Conservation (phyloP, 2,113 vertebrate species). For the Azemiops feae region DNA sequence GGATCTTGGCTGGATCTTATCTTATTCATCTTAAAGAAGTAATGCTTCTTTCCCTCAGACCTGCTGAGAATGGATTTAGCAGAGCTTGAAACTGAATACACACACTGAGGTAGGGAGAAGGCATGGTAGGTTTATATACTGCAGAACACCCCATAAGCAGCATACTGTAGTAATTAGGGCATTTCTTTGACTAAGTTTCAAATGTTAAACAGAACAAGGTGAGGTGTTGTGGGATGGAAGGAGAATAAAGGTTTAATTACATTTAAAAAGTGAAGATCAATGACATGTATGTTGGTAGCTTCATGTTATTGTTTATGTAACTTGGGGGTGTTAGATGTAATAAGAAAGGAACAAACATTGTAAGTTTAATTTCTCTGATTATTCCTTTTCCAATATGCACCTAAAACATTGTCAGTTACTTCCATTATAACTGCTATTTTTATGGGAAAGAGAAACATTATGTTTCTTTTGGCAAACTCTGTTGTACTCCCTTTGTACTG, state of each 20-base stretch:
- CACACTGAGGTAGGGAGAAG: neutral
- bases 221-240: slow-evolving; percentile 35
- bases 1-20: neutral
- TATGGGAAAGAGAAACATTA: neutral
- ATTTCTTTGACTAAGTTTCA: slow-evolving; percentile 61
- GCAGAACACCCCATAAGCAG: slow-evolving; percentile 43
- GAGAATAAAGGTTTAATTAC: slow-evolving; percentile 63
- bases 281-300: slow-evolving; percentile 47
- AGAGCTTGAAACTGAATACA: slow-evolving; percentile 54
- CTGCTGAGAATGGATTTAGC: slow-evolving; percentile 23
- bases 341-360: slow-evolving; percentile 41
- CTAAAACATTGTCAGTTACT: slow-evolving; percentile 34
- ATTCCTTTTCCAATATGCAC: slow-evolving; percentile 19
- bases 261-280: slow-evolving; percentile 61
- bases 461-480: slow-evolving; percentile 2
- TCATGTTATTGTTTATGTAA: slow-evolving; percentile 51
- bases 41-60: slow-evolving; percentile 8
- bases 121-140: slow-evolving; percentile 46
- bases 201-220: slow-evolving; percentile 59
- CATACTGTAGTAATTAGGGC: slow-evolving; percentile 60
- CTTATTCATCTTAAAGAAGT: neutral
- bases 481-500: neutral
- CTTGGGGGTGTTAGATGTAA: slow-evolving; percentile 37
- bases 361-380: slow-evolving; percentile 36
- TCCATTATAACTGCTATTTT: slow-evolving; percentile 19